Percentiles rank a stretch among this genome's conserved stretches.
Evolutionary conservation across 2,113 vertebrate species (phyloP).

Genomic region (Burhinus oedicnemus): DNA sequence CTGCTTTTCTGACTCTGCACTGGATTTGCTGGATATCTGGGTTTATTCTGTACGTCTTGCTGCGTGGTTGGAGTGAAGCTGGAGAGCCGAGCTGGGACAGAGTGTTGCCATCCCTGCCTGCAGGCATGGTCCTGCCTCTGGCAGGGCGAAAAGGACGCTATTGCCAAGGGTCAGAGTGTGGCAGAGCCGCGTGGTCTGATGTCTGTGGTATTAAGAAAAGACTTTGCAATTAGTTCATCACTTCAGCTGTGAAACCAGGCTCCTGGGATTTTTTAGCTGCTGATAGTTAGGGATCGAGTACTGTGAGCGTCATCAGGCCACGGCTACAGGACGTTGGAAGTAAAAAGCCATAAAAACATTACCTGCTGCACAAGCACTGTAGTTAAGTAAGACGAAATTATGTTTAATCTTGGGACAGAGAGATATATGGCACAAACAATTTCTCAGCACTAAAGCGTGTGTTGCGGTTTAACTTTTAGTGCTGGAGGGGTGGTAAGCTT

Average conservation of each 20-base stretch:
- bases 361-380: not conserved
- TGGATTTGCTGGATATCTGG: not conserved
- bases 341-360: not conserved
- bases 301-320: not conserved
- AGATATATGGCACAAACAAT: not conserved
- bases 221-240: not conserved
- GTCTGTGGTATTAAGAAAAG: rapidly evolving
- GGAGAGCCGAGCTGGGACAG: not conserved
- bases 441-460: rapidly evolving
- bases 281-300: not conserved
- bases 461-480: not conserved
- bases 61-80: not conserved
- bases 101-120: not conserved
- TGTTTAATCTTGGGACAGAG: not conserved
- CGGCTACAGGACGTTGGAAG: not conserved
- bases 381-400: not conserved
- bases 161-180: rapidly evolving
- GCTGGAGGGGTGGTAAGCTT: not conserved
- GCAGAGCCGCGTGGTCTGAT: rapidly evolving
- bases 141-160: rapidly evolving
- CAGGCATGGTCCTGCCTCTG: not conserved
- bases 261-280: not conserved
- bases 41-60: not conserved
- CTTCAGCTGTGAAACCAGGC: not conserved
- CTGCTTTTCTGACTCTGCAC: not conserved